Base-by-base conservation (phyloP, 2,113 vertebrate genomes). In the Cynoglossus semilaevis region DNA sequence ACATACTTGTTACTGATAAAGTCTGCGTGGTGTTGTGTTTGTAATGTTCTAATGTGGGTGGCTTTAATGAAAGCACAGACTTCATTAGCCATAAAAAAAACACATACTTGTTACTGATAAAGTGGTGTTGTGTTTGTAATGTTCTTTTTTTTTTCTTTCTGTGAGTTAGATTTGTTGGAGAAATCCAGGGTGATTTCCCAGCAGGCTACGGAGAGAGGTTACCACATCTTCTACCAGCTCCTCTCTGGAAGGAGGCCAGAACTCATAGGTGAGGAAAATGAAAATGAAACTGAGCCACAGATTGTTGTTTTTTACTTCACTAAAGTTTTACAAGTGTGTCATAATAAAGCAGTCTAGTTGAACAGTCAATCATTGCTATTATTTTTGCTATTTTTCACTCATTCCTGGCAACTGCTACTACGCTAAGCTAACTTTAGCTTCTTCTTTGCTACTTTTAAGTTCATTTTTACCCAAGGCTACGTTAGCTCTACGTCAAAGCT, bases 201-300 rank as follows among this genome's bases (percentile, higher is more conserved):
- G 86, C 91, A 94, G 63, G 91, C 93, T 53, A 76, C 92, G 10
- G 93, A 95, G 78, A 87, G 92, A 51, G 91, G 94, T 68, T 94
- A 93, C 73, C 93, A 94, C 72, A 94, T 95, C 81, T 94, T 92
- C 84, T 94, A 94, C 72, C 93, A 95, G 78, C 94, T 94, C 37
- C 88, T 95, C 51, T 94, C 92, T 72, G 94, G 92, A 34, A 92
- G 87, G 76, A 95, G 92, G 74, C 91, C 92, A 1, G 93, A 94
- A 52, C 85, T 94, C 10, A 70, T 93, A 60, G 93, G 92, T 93
- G 59, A 59, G 66, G 35, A 12, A 10, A 3, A 49, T 43, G 5
- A 38, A 51, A 15, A 38, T 14, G n/a, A 14, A 35, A 1, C 42
- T 29, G 2, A 29, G 7, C n/a, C 15, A 16, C n/a, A 15, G 15